Evolutionary conservation across 1,140 invertebrate species (phyloP).

Genomic region (Episyrphus balteatus): DNA sequence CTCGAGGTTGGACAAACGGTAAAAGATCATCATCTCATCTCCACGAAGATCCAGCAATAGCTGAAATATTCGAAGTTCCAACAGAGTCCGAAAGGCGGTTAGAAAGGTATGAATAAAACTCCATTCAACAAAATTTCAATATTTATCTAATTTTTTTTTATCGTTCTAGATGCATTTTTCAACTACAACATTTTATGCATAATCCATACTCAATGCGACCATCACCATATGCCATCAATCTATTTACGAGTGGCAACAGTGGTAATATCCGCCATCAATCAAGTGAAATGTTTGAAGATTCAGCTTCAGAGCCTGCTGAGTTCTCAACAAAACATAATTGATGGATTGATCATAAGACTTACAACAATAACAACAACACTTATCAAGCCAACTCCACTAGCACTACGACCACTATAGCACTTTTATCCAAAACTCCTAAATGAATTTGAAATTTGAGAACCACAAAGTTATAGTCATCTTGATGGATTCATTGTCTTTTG

Average conservation of each 20-base stretch:
- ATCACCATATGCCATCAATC: background rate
- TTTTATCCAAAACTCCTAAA: too few species aligned
- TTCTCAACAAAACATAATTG: too few species aligned
- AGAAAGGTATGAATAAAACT: constrained; percentile 26
- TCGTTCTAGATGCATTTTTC: constrained; percentile 40
- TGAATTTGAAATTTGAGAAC: too few species aligned
- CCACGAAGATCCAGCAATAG: constrained; percentile 14
- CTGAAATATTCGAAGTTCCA: constrained; percentile 20
- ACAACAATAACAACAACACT: too few species aligned
- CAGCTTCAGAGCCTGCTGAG: background rate
- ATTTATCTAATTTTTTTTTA: background rate
- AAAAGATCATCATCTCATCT: constrained; percentile 40
- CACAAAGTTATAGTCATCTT: too few species aligned
- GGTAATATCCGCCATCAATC: constrained; percentile 18
- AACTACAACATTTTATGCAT: constrained; percentile 38
- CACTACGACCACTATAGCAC: too few species aligned
- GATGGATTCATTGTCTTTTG: too few species aligned
- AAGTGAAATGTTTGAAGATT: constrained; percentile 24
- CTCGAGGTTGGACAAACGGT: constrained; percentile 62
- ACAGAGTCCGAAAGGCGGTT: constrained; percentile 16
- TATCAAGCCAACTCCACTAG: too few species aligned
- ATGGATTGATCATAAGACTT: too few species aligned
- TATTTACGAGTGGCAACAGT: background rate
- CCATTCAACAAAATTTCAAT: background rate
- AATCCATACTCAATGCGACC: constrained; percentile 22